phyloP scores from a whole-genome alignment of 2,113 vertebrate genomes.

The Pterocles burchelli region DNA sequence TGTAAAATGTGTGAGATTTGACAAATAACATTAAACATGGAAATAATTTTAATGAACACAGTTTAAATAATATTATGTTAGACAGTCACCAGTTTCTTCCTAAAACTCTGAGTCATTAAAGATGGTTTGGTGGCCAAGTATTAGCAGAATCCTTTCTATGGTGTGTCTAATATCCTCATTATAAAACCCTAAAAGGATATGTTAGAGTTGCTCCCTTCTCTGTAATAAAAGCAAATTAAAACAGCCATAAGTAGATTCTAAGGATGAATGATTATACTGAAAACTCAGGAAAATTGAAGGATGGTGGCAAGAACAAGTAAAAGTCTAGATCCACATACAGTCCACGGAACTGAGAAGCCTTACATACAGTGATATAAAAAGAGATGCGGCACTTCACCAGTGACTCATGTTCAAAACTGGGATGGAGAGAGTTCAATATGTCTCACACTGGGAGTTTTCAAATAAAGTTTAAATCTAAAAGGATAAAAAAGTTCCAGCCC shows the following conservation, averaged over 20 bases:
- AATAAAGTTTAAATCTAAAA: background rate
- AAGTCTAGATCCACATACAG: background rate
- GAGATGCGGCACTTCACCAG: background rate
- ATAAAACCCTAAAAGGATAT: background rate
- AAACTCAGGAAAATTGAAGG: background rate
- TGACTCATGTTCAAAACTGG: background rate
- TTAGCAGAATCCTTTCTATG: background rate
- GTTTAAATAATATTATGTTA: background rate
- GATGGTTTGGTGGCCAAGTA: fast-evolving
- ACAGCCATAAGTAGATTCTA: background rate
- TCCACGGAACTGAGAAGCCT: background rate
- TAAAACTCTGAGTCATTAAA: background rate
- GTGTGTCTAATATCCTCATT: background rate
- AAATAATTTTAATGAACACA: background rate
- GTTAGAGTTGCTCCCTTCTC: background rate
- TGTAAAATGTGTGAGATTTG: background rate
- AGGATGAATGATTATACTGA: background rate
- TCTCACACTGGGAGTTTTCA: background rate
- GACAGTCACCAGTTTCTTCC: background rate
- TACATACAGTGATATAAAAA: background rate
- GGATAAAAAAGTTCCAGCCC: background rate
- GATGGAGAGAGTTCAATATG: background rate
- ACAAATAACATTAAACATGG: background rate
- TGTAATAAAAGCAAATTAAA: background rate
- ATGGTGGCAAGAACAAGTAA: background rate